Conservation (phyloP, 2,797 vertebrate species). For the Esox masquinongy region DNA sequence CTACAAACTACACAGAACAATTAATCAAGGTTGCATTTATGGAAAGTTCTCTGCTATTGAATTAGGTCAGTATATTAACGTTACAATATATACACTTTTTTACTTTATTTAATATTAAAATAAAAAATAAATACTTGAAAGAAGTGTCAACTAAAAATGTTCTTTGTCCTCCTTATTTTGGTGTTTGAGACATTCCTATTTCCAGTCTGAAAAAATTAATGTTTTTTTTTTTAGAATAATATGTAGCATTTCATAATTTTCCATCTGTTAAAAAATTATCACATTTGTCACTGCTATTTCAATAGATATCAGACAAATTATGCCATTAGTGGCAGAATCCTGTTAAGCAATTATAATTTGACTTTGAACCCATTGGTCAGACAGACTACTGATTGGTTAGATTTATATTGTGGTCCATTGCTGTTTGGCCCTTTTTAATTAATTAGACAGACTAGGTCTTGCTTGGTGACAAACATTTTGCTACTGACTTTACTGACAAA, state of each 20-base stretch:
- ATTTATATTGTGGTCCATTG: slow-evolving; percentile 43
- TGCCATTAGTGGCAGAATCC: slow-evolving; percentile 60
- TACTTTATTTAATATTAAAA: no score
- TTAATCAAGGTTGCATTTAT: not conserved
- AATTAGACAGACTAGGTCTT: not conserved
- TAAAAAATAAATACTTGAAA: no score
- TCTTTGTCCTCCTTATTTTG: no score
- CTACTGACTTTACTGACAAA: not conserved
- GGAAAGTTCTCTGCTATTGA: no score
- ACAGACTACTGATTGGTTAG: slow-evolving; percentile 74
- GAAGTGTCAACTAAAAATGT: no score
- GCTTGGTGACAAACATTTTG: not conserved
- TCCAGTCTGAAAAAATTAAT: no score
- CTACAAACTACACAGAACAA: not conserved
- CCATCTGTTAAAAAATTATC: slow-evolving; percentile 57
- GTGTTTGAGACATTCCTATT: no score
- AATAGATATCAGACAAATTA: slow-evolving; percentile 58
- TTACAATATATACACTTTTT: no score
- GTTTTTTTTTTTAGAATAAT: no score
- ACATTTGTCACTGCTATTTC: slow-evolving; percentile 45
- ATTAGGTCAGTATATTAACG: no score
- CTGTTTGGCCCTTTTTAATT: slow-evolving; percentile 58
- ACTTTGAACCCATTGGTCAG: slow-evolving; percentile 57
- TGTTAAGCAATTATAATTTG: slow-evolving; percentile 61
- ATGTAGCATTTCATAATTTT: slow-evolving; percentile 37